Percentiles rank a stretch among this genome's conserved stretches.
Conservation (phyloP, 2,888 invertebrate genomes). For the Nudaria mundana region DNA sequence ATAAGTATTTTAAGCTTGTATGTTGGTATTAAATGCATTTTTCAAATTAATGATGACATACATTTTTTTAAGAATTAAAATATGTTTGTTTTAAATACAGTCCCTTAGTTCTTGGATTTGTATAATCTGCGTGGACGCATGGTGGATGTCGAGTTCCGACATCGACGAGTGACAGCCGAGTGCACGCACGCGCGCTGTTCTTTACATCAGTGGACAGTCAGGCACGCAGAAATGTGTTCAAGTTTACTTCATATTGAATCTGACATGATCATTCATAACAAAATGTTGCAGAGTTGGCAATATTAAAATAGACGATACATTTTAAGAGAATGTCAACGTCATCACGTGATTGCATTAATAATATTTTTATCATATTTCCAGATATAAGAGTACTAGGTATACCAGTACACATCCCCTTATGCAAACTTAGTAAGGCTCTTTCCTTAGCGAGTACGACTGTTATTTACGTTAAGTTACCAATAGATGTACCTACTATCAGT, state of each 20-base stretch:
- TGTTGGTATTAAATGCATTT: too few relatives aligned
- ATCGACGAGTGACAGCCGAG: slow-evolving; percentile 44
- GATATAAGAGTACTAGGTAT: too few relatives aligned
- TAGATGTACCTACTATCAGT: too few relatives aligned
- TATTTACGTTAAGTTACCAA: too few relatives aligned
- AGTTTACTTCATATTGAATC: slow-evolving; percentile 34
- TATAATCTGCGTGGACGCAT: slow-evolving; percentile 54
- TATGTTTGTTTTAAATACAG: slow-evolving; percentile 12
- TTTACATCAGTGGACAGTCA: slow-evolving; percentile 45
- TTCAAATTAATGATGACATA: too few relatives aligned
- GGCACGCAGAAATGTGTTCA: slow-evolving; percentile 39
- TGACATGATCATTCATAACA: slow-evolving; percentile 27
- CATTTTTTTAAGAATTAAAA: too few relatives aligned
- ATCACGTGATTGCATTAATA: too few relatives aligned
- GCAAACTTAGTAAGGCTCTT: too few relatives aligned
- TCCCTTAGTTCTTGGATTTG: slow-evolving; percentile 64
- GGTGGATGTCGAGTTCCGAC: slow-evolving; percentile 36
- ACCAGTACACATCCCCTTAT: too few relatives aligned
- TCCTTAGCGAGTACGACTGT: too few relatives aligned
- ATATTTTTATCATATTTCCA: too few relatives aligned
- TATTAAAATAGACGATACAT: slow-evolving; percentile 6
- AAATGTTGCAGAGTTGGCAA: slow-evolving; percentile 11
- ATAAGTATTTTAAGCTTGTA: not conserved
- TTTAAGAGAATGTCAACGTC: too few relatives aligned
- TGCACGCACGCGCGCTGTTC: slow-evolving; percentile 55